Base-by-base conservation (phyloP, 2,113 vertebrate genomes). In the Vimba vimba region DNA sequence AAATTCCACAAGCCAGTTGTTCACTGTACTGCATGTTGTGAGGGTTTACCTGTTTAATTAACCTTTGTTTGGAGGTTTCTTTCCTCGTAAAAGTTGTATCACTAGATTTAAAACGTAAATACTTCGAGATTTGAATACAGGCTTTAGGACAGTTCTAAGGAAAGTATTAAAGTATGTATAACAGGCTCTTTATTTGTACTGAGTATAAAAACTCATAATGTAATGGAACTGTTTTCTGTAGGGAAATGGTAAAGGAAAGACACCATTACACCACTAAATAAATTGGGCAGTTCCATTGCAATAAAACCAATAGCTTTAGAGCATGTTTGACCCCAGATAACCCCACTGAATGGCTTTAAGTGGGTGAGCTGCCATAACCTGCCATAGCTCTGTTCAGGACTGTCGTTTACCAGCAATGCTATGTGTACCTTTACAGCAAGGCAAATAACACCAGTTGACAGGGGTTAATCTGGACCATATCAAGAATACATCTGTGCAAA, bases 1-100 rank as follows among this genome's bases (percentile, higher is more conserved):
- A 45, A 52, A 62, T 85, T 69, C 45, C 59, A 85, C 57, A 73
- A 73, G 59, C 50, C 50, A 74, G 47, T 82, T 85, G 55, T 76
- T 79, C 15, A 68, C 36, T 27, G 60, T 43, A 33, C 66, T 17
- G 60, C 23, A 9, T 83, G n/a, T 23, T 77, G 27, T 21, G 55
- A 66, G 73, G 64, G 62, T 68, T 66, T 43, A 82, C n/a, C 33
- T 27, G 66, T 74, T 39, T 36, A 75, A 66, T 73, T 62, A 57
- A 84, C 62, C 27, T 4, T 33, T 79, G 5, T 87, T 36, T 36
- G 50, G n/a, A 50, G n/a, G 12, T 57, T 55, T 52, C 13, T 30
- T 55, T 55, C 15, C 13, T 77, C 30, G 19, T 21, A 9, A 15
- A 23, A 21, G 25, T 55, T 55, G 17, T 5, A 39, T 76, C 7